Evolutionary conservation across 1,140 invertebrate genomes (phyloP).

Genomic region (Euglossa dilemma): DNA sequence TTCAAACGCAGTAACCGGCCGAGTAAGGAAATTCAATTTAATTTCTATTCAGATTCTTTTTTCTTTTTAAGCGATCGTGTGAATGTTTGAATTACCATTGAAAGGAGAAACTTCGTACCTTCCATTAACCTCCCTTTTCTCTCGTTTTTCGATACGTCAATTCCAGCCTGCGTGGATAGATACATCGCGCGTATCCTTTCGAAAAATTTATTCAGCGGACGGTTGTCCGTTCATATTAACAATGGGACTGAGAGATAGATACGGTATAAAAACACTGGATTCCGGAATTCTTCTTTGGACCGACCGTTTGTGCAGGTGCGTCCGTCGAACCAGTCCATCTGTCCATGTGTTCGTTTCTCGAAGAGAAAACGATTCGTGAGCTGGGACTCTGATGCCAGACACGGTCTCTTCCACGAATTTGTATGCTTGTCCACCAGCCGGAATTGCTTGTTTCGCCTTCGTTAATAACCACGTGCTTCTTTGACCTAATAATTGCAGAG

Average conservation of each 20-base stretch:
- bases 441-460: constrained; percentile 32
- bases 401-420: constrained; percentile 25
- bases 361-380: constrained; percentile 32
- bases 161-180: background rate
- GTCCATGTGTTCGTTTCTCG: background rate
- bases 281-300: background rate
- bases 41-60: background rate
- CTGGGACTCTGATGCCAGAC: constrained; percentile 2
- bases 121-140: background rate
- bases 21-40: background rate
- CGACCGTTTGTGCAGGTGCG: too few relatives aligned
- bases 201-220: background rate
- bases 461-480: constrained; percentile 31
- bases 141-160: background rate
- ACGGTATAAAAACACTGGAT: background rate
- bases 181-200: background rate
- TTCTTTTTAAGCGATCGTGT: too few relatives aligned
- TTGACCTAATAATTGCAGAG: constrained; percentile 17
- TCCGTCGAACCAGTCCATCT: too few relatives aligned
- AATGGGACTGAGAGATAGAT: background rate
- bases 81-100: too few relatives aligned
- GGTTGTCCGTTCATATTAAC: background rate
- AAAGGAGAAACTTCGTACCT: too few relatives aligned
- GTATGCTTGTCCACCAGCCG: background rate
- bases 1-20: too few relatives aligned